Evolutionary conservation across 2,797 vertebrate species (phyloP).

Genomic region (Ciconia nigra): DNA sequence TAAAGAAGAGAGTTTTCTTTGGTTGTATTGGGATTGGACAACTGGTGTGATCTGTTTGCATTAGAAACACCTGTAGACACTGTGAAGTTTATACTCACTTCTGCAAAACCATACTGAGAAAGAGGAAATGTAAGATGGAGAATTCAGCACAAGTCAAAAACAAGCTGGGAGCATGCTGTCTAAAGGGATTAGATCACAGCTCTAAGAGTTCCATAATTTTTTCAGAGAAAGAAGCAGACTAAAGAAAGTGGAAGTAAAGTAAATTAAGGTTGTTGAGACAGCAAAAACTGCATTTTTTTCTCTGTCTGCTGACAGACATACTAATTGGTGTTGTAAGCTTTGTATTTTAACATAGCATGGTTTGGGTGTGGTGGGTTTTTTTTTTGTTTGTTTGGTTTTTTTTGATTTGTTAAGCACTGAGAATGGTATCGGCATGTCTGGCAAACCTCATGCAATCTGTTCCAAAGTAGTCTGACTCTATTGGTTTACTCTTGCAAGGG

Average conservation of each 20-base stretch:
- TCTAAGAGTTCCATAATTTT: not conserved
- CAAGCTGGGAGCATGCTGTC: fast-evolving
- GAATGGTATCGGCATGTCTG: not conserved
- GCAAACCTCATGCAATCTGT: not conserved
- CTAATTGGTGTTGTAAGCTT: not conserved
- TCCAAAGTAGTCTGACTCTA: not conserved
- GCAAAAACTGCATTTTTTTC: not conserved
- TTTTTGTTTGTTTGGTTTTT: not conserved
- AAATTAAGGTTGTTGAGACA: not conserved
- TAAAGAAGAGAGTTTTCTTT: not conserved
- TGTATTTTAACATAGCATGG: not conserved
- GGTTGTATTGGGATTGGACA: not conserved
- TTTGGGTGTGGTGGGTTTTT: no score
- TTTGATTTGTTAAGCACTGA: not conserved
- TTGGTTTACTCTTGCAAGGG: not conserved
- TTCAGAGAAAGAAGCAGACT: not conserved
- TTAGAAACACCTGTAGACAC: not conserved
- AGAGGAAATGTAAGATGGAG: not conserved
- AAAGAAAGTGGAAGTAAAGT: not conserved
- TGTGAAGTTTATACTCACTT: not conserved
- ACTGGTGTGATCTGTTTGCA: not conserved
- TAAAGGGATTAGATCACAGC: not conserved
- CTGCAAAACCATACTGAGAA: not conserved
- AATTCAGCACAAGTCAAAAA: not conserved
- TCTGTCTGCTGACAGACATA: not conserved